A percentile compares a stretch with the other conserved stretches of the same genome.
Evolutionary conservation across 2,113 vertebrate genomes (phyloP).

Genomic region (Serinus canaria): DNA sequence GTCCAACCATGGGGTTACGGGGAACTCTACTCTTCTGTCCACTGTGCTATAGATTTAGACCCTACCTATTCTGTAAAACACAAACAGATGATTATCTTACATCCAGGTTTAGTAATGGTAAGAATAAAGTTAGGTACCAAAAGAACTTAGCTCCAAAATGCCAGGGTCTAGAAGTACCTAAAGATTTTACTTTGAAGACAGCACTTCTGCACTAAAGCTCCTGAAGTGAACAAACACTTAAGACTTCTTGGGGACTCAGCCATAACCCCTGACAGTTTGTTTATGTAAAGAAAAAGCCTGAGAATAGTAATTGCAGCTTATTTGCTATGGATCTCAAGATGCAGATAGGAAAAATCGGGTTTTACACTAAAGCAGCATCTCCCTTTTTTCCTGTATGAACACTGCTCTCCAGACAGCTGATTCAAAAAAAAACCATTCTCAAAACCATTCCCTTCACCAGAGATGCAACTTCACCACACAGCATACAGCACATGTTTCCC

Average conservation of each 20-base stretch:
- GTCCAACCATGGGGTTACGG: neutral
- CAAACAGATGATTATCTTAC: neutral
- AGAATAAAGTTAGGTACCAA: neutral
- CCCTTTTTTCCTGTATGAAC: neutral
- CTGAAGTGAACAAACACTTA: neutral
- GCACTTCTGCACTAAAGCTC: neutral
- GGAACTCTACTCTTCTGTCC: neutral
- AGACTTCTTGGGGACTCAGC: neutral
- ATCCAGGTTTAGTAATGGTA: neutral
- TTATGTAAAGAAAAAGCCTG: neutral
- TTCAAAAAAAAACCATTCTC: neutral
- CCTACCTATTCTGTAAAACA: neutral
- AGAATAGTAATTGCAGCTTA: neutral
- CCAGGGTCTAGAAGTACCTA: neutral
- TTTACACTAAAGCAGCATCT: neutral
- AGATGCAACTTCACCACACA: neutral
- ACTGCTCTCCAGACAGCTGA: neutral
- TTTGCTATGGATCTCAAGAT: neutral
- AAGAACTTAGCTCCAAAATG: neutral
- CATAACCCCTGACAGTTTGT: neutral
- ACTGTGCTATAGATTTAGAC: neutral
- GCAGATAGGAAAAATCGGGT: accelerated
- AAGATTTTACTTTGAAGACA: neutral
- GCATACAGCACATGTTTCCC: neutral
- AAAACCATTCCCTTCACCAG: neutral